phyloP scores from a whole-genome alignment of 2,113 vertebrate species.

The Cebus imitator region DNA sequence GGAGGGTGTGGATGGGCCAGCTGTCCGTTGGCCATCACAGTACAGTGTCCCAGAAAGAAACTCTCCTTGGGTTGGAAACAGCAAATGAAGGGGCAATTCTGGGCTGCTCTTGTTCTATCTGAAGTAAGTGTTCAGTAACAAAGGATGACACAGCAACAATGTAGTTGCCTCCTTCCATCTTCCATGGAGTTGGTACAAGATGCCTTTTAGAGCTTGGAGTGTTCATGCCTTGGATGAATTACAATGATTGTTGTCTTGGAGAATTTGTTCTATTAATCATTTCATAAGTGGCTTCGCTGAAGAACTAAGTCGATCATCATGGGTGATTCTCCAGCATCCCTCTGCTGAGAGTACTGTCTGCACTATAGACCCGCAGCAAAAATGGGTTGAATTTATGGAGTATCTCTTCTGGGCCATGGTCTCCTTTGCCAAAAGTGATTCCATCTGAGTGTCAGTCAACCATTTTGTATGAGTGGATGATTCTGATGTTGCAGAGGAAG shows the following conservation, averaged over 20 bases:
- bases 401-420: accelerated
- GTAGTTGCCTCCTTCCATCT: too few relatives aligned
- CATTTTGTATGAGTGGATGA: accelerated
- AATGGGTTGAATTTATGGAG: accelerated
- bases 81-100: too few relatives aligned
- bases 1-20: too few relatives aligned
- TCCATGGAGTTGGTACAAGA: not conserved
- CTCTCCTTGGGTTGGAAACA: too few relatives aligned
- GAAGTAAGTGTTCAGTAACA: too few relatives aligned
- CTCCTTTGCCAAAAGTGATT: not conserved
- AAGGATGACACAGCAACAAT: too few relatives aligned
- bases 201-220: accelerated
- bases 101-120: too few relatives aligned
- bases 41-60: too few relatives aligned
- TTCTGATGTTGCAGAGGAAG: not conserved
- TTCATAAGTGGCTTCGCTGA: not conserved
- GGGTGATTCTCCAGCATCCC: not conserved
- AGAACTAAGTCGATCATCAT: accelerated
- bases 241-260: not conserved
- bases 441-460: accelerated
- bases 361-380: accelerated
- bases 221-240: not conserved
- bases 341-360: too few relatives aligned
- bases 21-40: too few relatives aligned
- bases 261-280: not conserved